phyloP scores from a whole-genome alignment of 2,113 vertebrate genomes.

The Canis aureus region DNA sequence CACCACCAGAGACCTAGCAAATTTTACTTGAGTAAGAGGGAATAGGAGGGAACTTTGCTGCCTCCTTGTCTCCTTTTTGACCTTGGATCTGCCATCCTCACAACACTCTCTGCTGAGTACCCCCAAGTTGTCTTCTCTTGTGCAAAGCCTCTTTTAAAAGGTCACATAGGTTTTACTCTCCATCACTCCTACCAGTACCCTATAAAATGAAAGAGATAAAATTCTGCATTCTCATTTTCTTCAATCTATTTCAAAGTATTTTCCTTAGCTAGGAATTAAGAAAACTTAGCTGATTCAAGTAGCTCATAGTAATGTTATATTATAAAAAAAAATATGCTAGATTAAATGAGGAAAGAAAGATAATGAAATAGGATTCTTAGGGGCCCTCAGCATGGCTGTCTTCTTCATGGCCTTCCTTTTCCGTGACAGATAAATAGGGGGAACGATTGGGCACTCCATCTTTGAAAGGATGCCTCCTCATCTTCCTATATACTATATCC shows the following conservation, averaged over 20 bases:
- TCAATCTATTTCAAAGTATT: background rate
- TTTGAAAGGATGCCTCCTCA: background rate
- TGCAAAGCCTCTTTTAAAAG: background rate
- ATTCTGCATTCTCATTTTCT: background rate
- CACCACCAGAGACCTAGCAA: background rate
- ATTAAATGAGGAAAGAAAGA: background rate
- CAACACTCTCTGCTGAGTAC: background rate
- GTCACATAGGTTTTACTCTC: background rate
- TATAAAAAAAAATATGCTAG: background rate
- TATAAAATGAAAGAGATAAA: background rate
- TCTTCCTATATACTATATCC: background rate
- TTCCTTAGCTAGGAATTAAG: background rate
- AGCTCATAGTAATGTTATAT: background rate
- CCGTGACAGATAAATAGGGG: background rate
- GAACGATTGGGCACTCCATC: no score
- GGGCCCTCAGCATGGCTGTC: background rate
- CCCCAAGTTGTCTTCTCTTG: background rate
- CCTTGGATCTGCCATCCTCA: background rate
- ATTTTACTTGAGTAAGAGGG: background rate
- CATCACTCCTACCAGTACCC: background rate
- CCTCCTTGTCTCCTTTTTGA: background rate
- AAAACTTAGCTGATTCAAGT: conserved; percentile 7
- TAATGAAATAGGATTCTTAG: background rate
- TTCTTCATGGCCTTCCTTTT: background rate
- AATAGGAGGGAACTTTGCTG: background rate